Evolutionary conservation across 2,113 vertebrate genomes (phyloP).

Genomic region (Seriola aureovittata): DNA sequence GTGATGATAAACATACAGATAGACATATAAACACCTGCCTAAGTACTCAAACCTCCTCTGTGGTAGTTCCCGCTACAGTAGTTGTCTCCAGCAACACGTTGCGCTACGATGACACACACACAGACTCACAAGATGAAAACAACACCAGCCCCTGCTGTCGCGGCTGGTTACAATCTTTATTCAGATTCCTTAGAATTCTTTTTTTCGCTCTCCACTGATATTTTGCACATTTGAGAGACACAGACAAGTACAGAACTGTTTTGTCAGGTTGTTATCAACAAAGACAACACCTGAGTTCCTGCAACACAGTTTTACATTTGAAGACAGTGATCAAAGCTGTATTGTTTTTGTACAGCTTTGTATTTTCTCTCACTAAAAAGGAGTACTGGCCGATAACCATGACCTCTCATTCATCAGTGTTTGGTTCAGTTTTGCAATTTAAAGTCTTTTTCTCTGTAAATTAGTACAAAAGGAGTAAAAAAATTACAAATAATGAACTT

Average conservation of each 20-base stretch:
- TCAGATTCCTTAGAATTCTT: neutral
- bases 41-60: too few species aligned
- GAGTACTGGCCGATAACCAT: neutral
- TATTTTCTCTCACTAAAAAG: too few species aligned
- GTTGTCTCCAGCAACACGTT: too few species aligned
- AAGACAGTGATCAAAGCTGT: neutral
- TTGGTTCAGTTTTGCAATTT: neutral
- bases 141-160: too few species aligned
- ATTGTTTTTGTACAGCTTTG: too few species aligned
- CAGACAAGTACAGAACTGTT: neutral
- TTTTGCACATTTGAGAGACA: neutral
- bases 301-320: neutral
- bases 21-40: too few species aligned
- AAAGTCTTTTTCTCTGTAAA: neutral
- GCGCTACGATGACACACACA: too few species aligned
- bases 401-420: neutral
- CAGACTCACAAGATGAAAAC: too few species aligned
- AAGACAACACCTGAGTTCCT: neutral
- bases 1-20: too few species aligned
- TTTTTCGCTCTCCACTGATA: neutral
- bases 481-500: neutral
- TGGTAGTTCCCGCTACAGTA: too few species aligned
- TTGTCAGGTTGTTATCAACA: neutral
- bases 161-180: neutral
- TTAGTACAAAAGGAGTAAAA: too few species aligned